phyloP scores from a whole-genome alignment of 2,797 vertebrate species.

The Anisognathus igniventris region DNA sequence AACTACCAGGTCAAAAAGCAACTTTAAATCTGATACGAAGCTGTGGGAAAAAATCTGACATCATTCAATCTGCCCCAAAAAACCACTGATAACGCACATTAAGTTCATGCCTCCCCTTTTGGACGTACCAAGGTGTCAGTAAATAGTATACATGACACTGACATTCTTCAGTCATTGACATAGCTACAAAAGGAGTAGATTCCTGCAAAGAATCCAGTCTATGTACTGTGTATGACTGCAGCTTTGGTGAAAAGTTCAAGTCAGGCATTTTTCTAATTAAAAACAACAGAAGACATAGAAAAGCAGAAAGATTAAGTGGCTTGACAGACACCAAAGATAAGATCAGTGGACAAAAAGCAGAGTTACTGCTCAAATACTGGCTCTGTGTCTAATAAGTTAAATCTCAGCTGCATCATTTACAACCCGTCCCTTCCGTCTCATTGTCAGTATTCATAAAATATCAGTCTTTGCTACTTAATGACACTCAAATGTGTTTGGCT shows the following conservation, averaged over 20 bases:
- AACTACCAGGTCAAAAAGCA: neutral
- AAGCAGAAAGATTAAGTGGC: neutral
- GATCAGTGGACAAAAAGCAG: constrained; percentile 35
- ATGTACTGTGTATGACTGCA: neutral
- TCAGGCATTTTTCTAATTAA: neutral
- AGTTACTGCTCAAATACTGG: neutral
- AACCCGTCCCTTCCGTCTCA: neutral
- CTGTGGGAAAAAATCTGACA: accelerated
- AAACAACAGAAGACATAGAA: constrained; percentile 2
- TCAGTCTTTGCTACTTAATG: neutral
- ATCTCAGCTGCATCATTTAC: neutral
- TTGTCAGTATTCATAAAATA: neutral
- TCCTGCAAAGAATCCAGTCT: neutral
- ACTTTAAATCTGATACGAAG: neutral
- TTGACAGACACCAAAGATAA: constrained; percentile 22
- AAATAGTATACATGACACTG: neutral
- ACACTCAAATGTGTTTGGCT: neutral
- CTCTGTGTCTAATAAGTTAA: neutral
- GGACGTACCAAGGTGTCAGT: neutral
- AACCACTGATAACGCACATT: accelerated
- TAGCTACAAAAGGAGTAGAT: neutral
- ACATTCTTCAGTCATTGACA: neutral
- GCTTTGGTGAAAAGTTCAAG: neutral
- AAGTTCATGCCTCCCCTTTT: neutral
- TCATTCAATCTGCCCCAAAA: neutral